A percentile compares a stretch with the other conserved stretches of the same genome.
These are phyloP conservation scores for Sebastes oblongus DNA, from an alignment of 2,797 vertebrate genomes.

Conservation along the genomic window DNA sequence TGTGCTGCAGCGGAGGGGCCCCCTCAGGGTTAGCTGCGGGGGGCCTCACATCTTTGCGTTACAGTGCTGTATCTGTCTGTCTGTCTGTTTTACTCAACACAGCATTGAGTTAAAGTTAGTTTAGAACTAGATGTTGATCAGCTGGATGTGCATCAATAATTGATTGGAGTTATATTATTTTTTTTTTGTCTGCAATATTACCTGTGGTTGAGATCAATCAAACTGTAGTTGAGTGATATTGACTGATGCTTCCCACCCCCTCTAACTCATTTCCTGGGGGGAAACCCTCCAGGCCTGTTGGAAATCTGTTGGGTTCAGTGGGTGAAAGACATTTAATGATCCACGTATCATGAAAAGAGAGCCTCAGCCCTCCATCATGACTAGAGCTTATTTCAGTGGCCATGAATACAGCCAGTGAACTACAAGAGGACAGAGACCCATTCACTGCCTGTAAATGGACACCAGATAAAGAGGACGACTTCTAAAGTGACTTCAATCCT, in stretches of 20 bases:
- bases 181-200: neutral
- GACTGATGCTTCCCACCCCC: neutral
- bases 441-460: conserved; percentile 48
- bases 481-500: conserved; percentile 52
- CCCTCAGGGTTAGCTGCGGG: no score
- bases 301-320: neutral
- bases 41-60: no score
- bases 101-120: neutral
- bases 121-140: neutral
- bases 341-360: neutral
- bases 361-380: neutral
- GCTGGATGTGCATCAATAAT: neutral
- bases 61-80: no score
- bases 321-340: neutral
- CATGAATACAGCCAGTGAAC: conserved; percentile 32
- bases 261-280: neutral
- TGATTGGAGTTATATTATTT: neutral
- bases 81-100: no score
- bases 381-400: neutral
- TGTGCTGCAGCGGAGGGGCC: no score
- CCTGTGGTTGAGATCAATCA: neutral
- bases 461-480: conserved; percentile 29
- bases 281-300: neutral
- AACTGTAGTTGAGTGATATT: neutral
- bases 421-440: conserved; percentile 38